Evolutionary conservation across 1,140 invertebrate species (phyloP).

Genomic region (Papilio aristodemus): DNA sequence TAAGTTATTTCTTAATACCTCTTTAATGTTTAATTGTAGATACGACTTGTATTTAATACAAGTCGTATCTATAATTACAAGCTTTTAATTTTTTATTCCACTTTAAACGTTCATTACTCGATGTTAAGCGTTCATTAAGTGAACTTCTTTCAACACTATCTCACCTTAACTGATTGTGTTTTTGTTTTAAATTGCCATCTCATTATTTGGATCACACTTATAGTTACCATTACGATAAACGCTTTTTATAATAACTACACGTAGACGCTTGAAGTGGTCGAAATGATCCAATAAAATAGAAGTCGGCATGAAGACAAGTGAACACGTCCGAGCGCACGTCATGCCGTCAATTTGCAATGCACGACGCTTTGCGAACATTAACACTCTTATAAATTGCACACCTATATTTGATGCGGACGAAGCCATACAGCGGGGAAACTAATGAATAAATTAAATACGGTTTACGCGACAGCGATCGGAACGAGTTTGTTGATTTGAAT

Average conservation of each 20-base stretch:
- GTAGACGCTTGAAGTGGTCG: background rate
- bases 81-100: no score
- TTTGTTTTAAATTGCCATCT: no score
- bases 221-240: background rate
- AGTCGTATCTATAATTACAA: no score
- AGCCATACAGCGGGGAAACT: constrained; percentile 20
- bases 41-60: no score
- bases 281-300: constrained; percentile 5
- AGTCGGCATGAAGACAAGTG: constrained; percentile 14
- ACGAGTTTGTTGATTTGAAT: constrained; percentile 34
- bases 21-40: no score
- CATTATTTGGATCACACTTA: no score
- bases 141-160: no score
- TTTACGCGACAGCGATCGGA: constrained; percentile 32
- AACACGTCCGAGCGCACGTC: constrained; percentile 10
- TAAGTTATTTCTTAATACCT: no score
- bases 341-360: constrained; percentile 28
- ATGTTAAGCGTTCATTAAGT: no score
- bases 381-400: constrained; percentile 34
- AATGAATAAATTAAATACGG: constrained; percentile 34
- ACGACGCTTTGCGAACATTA: constrained; percentile 23
- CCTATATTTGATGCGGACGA: constrained; percentile 25
- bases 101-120: no score
- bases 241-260: background rate
- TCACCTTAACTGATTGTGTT: no score